These are phyloP conservation scores for Myodes glareolus DNA, from an alignment of 2,113 vertebrate genomes.

Conservation along the genomic window DNA sequence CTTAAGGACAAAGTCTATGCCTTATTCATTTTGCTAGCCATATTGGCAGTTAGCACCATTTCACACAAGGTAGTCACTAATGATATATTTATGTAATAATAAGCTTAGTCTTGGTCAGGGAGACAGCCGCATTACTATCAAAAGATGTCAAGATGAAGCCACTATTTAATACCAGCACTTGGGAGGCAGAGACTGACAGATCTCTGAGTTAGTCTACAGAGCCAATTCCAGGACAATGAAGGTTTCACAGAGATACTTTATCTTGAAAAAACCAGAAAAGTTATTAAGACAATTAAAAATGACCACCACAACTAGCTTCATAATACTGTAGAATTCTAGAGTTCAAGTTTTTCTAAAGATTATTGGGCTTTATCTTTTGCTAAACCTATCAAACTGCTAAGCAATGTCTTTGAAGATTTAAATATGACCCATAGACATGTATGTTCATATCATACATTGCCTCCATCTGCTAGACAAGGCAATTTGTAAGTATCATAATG, in stretches of 20 bases:
- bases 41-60: slow-evolving; percentile 4
- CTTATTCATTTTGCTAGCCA: not conserved
- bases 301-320: not conserved
- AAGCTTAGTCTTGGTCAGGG: not conserved
- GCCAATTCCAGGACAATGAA: not conserved
- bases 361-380: not conserved
- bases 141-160: not conserved
- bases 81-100: slow-evolving; percentile 47
- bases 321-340: slow-evolving; percentile 24
- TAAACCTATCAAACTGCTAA: not conserved
- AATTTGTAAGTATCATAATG: slow-evolving; percentile 17
- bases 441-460: not conserved
- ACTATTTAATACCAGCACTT: not conserved
- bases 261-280: not conserved
- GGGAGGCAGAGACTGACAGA: not conserved
- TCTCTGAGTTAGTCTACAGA: not conserved
- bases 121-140: slow-evolving; percentile 1
- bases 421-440: not conserved
- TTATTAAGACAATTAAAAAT: not conserved
- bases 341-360: slow-evolving; percentile 9
- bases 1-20: not conserved
- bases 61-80: not conserved
- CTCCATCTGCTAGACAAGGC: not conserved
- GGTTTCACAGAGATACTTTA: not conserved
- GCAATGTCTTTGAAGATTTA: slow-evolving; percentile 31